Percentiles rank a stretch among this genome's conserved stretches.
Conservation (phyloP, 2,888 invertebrate genomes). For the Gonocerus acuteangulatus region DNA sequence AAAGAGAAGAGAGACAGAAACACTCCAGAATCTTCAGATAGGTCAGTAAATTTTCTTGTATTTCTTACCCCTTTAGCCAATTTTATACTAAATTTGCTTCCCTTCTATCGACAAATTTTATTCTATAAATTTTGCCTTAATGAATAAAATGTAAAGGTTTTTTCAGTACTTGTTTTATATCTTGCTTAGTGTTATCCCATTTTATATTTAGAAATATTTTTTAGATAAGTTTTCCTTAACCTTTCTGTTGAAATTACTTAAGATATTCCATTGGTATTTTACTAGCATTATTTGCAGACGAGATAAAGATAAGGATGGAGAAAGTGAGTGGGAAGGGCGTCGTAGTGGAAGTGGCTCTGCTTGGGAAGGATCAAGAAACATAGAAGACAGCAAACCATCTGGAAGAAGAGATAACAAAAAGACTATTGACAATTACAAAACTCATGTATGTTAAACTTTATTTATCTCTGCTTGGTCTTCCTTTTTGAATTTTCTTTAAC, state of each 20-base stretch:
- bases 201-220: too few species aligned
- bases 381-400: conserved; percentile 26
- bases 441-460: conserved; percentile 5
- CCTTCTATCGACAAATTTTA: too few species aligned
- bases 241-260: too few species aligned
- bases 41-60: not conserved
- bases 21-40: conserved; percentile 38
- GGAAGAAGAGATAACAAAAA: conserved; percentile 24
- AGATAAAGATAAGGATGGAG: conserved; percentile 26
- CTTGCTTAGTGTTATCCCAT: too few species aligned
- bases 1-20: conserved; percentile 37
- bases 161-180: too few species aligned
- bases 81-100: too few species aligned
- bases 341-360: conserved; percentile 39
- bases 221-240: too few species aligned
- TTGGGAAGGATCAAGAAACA: conserved; percentile 30
- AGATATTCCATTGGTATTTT: too few species aligned
- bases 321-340: conserved; percentile 44
- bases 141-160: too few species aligned
- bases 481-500: not conserved
- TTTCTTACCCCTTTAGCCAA: not conserved
- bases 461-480: not conserved
- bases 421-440: not conserved
- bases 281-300: conserved; percentile 23
- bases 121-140: too few species aligned